Evolutionary conservation across 1,140 invertebrate genomes (phyloP), one percentile per base, ranked within the genome.

Genomic region (Drosophila bocqueti): DNA sequence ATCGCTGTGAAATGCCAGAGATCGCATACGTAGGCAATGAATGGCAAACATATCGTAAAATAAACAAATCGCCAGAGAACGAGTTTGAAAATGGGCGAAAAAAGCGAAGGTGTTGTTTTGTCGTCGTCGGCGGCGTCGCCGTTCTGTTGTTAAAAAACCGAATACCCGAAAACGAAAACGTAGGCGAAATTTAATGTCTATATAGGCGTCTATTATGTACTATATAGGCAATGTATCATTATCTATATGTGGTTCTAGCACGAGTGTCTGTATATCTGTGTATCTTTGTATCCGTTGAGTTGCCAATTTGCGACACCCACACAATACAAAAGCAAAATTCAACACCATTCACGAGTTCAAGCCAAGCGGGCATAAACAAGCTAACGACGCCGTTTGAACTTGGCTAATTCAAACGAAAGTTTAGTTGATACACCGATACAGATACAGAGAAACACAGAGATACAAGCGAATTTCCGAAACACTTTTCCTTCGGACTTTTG

Each of bases 81-180:
- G 81, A 85, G 85, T 90, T 89, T 85, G 61, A 79, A 57, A 81
- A 79, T 67, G 62, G 62, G 31, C 75, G 52, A 84, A 90, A 89
- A 63, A 86, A 81, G 78, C 85, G 67, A 90, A 90, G 85, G 86
- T 90, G 85, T 82, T 84, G 85, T 81, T 76, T 83, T 90, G 85
- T 82, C 18, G 85, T 81, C 73, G 81, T 63, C 80, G 64, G 72
- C 69, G 26, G 26, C 26, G 26, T 26, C 26, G 54, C 24, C 69
- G 45, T 77, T 79, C 49, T 67, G 66, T 79, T 81, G 81, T 79
- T 79, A 64, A 42, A 36, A 29, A 42, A 52, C 24, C 36, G 24
- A 63, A 86, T 38, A 55, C 77, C 65, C 52, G 21, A 74, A 87
- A 87, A 77, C 67, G 63, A 83, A 57, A 90, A 85, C 85, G 85